Percentiles rank a stretch among this genome's conserved stretches.
phyloP scores from a whole-genome alignment of 2,113 vertebrate genomes.

The Saguinus midas region DNA sequence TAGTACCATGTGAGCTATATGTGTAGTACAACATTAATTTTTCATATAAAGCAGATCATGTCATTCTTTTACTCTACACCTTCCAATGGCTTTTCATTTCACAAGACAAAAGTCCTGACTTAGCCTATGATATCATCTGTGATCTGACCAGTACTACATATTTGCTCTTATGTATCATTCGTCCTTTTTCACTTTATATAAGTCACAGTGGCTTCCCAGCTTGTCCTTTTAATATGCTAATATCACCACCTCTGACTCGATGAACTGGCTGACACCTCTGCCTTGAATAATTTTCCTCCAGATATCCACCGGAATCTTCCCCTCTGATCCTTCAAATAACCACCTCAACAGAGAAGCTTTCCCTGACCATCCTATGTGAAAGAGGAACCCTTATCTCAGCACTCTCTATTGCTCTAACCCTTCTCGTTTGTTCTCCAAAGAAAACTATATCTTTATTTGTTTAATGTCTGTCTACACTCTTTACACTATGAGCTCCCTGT shows the following conservation, averaged over 20 bases:
- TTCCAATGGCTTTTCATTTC: background rate
- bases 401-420: background rate
- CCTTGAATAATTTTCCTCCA: background rate
- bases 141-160: background rate
- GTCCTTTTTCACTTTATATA: background rate
- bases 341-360: background rate
- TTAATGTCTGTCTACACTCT: background rate
- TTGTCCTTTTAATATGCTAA: background rate
- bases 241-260: background rate
- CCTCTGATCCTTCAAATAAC: background rate
- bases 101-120: background rate
- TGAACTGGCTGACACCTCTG: background rate
- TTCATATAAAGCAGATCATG: background rate
- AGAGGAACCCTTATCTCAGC: background rate
- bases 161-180: background rate
- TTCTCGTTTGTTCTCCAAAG: background rate
- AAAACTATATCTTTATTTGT: background rate
- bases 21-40: background rate
- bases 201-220: background rate
- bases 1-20: background rate
- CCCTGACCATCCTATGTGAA: background rate
- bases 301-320: background rate
- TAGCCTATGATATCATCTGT: background rate
- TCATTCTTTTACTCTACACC: background rate
- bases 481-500: background rate